A percentile compares a stretch with the other conserved stretches of the same genome.
Conservation (phyloP, 2,113 vertebrate genomes). For the Numida meleagris region DNA sequence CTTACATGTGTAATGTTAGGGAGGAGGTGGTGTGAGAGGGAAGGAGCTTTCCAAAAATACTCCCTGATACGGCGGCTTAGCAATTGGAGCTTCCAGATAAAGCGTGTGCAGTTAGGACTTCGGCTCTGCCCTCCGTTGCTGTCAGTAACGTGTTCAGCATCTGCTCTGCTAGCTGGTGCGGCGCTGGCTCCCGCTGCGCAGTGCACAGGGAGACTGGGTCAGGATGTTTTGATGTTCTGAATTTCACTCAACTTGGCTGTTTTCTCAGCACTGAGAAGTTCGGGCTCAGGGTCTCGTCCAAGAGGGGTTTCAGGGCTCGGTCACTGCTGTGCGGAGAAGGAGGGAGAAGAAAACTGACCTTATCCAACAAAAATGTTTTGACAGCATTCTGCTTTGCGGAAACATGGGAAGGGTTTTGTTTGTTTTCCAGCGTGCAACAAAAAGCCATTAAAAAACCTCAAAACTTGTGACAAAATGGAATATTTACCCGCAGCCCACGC, state of each 20-base stretch:
- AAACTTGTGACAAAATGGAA: conserved; percentile 68
- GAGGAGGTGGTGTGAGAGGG: conserved; percentile 25
- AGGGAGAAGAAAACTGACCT: conserved; percentile 55
- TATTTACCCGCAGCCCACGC: conserved; percentile 37
- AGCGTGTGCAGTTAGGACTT: background rate
- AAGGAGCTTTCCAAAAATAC: background rate
- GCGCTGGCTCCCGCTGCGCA: background rate
- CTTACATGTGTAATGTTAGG: background rate
- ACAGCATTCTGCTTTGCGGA: conserved; percentile 37
- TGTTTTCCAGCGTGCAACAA: conserved; percentile 64
- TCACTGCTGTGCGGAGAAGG: conserved; percentile 30
- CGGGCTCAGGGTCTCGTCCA: background rate
- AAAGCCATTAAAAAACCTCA: conserved; percentile 64
- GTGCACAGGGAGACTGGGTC: background rate
- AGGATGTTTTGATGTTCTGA: conserved; percentile 42
- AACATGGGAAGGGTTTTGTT: conserved; percentile 66
- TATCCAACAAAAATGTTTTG: conserved; percentile 70
- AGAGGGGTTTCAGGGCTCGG: conserved; percentile 32
- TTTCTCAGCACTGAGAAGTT: background rate
- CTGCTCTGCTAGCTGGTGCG: background rate
- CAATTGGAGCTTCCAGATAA: background rate
- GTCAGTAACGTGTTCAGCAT: background rate
- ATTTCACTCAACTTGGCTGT: conserved; percentile 22
- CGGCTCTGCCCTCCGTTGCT: background rate
- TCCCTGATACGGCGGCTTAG: background rate